A percentile compares a stretch with the other conserved stretches of the same genome.
Evolutionary conservation across 2,888 invertebrate species (phyloP).

Genomic region (Pimpla rufipes): DNA sequence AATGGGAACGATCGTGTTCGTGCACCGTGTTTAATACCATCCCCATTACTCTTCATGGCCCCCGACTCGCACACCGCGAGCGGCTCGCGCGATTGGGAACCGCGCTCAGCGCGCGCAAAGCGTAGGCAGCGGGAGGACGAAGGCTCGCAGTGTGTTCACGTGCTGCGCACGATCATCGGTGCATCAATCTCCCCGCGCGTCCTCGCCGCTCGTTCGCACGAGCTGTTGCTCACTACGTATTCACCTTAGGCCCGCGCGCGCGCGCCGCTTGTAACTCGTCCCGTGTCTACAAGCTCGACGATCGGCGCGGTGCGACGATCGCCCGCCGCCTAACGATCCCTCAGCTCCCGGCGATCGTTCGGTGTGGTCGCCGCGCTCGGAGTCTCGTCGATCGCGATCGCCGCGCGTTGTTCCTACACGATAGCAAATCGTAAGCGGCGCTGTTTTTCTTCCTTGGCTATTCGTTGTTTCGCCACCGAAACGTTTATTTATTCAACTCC

Average conservation of each 20-base stretch:
- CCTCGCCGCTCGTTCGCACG: slow-evolving; percentile 22
- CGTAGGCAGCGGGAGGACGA: not conserved
- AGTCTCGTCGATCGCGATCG: slow-evolving; percentile 16
- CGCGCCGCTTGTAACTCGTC: slow-evolving; percentile 39
- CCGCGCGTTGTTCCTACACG: slow-evolving; percentile 22
- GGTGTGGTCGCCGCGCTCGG: not conserved
- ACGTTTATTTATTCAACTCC: not conserved
- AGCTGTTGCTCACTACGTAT: slow-evolving; percentile 20
- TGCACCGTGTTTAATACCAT: slow-evolving; percentile 19
- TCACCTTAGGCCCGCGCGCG: slow-evolving; percentile 25
- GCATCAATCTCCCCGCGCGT: slow-evolving; percentile 41
- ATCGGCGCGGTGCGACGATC: not conserved
- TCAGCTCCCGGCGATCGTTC: not conserved
- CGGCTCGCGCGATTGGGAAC: slow-evolving; percentile 15
- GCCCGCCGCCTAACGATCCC: slow-evolving; percentile 19
- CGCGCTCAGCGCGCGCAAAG: not conserved
- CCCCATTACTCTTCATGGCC: slow-evolving; percentile 31
- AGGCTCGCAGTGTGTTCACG: slow-evolving; percentile 8
- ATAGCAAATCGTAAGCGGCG: slow-evolving; percentile 34
- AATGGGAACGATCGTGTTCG: slow-evolving; percentile 39
- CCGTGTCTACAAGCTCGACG: slow-evolving; percentile 48
- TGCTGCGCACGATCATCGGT: slow-evolving; percentile 41
- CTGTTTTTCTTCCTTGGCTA: slow-evolving; percentile 26
- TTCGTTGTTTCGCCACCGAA: slow-evolving; percentile 16
- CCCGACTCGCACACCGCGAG: slow-evolving; percentile 11